Base-by-base conservation (phyloP, 2,113 vertebrate species). In the Scalopus aquaticus region DNA sequence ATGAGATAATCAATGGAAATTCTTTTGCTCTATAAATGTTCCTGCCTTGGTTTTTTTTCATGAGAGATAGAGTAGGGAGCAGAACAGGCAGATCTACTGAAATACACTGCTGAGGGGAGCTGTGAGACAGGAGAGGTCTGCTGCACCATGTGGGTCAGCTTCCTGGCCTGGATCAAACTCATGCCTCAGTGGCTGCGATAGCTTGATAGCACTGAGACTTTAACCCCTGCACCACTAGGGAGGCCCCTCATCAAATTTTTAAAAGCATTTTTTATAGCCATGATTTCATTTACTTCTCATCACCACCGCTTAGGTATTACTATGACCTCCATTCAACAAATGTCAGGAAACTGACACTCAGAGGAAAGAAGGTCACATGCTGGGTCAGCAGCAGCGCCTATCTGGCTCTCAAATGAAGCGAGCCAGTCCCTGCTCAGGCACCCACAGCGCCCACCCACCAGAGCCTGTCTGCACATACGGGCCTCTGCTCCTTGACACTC, bases 1-100 rank as follows among this genome's bases (percentile, higher is more conserved):
- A 85, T 77, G 39, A 65, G 19, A 65, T 77, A 76, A 93, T 28
- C 46, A 30, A 91, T 80, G 37, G 88, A 88, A 93, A 88, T 76
- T 56, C 30, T 81, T 58, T 74, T 84, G 65, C 11, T 88, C 24
- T 91, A 65, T n/a, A 91, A 79, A 84, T 49, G 37, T 39, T 81
- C 39, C 5, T n/a, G 54, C 22, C 44, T 96, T 26, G 56, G 60
- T 93, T 94, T 93, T 94, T 42, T n/a, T n/a, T 17, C 49, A 51
- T 16, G 15, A 51, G 49, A 51, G 15, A 51, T 5, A 7, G 49
- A 51, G 49, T 51, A 16, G 49, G 49, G 15, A 51, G 49, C 16
- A 17, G 49, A 16, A 17, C 49, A 51, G 15, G 49, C 49, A 51
- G 13, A 51, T 16, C 16, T 15, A 51, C 49, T 51, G 49, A 51